These are phyloP conservation scores for Haemorhous mexicanus DNA, from an alignment of 2,113 vertebrate species.

Conservation along the genomic window DNA sequence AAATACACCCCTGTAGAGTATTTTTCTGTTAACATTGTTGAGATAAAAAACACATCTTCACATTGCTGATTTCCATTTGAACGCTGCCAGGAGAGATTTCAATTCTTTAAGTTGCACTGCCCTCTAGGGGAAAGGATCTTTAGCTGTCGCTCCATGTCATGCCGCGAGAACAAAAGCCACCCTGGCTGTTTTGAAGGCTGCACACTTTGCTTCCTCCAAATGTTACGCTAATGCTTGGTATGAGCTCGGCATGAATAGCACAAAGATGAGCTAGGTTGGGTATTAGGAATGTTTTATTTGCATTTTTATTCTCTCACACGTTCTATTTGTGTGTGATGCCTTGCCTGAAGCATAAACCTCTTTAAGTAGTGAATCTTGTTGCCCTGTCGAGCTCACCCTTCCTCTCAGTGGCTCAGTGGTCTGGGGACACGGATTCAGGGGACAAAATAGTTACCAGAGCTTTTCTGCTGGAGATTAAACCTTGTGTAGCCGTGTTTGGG, in stretches of 20 bases:
- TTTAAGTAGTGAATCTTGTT: not conserved
- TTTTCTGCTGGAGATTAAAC: not conserved
- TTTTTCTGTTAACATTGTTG: not conserved
- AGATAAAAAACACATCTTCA: not conserved
- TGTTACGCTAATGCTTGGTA: not conserved
- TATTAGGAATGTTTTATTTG: not conserved
- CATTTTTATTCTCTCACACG: not conserved
- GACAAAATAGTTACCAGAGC: not conserved
- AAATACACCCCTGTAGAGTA: not conserved
- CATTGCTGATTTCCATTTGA: not conserved
- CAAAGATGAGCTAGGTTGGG: not conserved
- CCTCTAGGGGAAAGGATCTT: constrained; percentile 58
- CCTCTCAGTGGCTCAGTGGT: not conserved
- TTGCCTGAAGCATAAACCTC: not conserved
- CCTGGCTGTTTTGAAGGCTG: not conserved
- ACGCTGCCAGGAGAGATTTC: not conserved
- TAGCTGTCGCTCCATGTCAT: not conserved
- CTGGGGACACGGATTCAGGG: not conserved
- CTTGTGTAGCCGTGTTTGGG: not conserved
- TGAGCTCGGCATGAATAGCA: not conserved
- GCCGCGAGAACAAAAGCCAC: not conserved
- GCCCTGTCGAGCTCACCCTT: not conserved
- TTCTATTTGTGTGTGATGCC: not conserved
- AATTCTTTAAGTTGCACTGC: constrained; percentile 69
- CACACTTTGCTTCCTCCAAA: not conserved